Evolutionary conservation across 2,797 vertebrate genomes (phyloP), one percentile per base, ranked within the genome.

Genomic region (Psittacula derbiana): DNA sequence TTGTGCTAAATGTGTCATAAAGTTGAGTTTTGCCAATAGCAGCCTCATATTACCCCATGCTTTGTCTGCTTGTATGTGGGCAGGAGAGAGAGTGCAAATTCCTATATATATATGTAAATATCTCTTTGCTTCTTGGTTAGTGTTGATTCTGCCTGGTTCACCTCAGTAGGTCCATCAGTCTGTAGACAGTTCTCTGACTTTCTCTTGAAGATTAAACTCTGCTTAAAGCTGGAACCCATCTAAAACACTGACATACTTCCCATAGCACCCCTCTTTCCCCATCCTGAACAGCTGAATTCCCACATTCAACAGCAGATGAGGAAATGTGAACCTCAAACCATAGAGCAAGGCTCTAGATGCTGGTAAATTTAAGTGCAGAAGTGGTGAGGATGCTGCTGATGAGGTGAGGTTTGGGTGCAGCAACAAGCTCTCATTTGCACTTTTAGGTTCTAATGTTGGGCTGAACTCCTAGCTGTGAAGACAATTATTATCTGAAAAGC

Each of bases 311-410:
- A 90, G 66, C n/a, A 60, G 19, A 27, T 66, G 8, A 67, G 36
- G 71, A 70, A 74, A 64, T 8, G 19, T 0, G 1, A 73, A 23
- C 57, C 40, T 87, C 1, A 5, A 84, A 30, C 30, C 17, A 16
- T 3, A 1, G 47, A 72, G 24, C 49, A 58, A 74, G 38, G 62
- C 53, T 81, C 8, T 49, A 25, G 31, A 11, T 38, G 15, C 30
- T 12, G 12, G 28, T 31, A 40, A 23, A 23, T 4, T 12, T 19
- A 36, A 43, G n/a, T n/a, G 28, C 49, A 36, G 55, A 79, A 84
- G 27, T 60, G 33, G 11, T 1, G 3, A 80, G 36, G 49, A 20
- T 38, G 0, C 1, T 57, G 52, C 50, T 2, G 2, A 47, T 50
- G 40, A 67, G n/a, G 23, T 30, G 21, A 33, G 21, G 16, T 50